Conservation (phyloP, 2,113 vertebrate species). For the Corvus cornix region DNA sequence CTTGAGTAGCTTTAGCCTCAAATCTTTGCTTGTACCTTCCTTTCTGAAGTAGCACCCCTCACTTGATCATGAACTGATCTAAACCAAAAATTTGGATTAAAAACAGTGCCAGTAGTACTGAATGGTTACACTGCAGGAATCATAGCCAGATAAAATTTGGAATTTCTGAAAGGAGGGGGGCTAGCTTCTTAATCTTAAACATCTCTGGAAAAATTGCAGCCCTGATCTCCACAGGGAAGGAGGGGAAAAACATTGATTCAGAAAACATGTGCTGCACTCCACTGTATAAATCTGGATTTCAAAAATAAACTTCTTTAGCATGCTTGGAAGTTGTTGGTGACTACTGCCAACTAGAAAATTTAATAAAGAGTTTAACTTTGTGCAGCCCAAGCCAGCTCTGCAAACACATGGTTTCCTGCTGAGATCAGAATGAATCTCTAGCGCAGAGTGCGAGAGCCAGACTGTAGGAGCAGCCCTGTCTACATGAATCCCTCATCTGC, state of each 20-base stretch:
- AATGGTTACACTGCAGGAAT: constrained; percentile 30
- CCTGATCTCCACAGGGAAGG: constrained; percentile 28
- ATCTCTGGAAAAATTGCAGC: constrained; percentile 39
- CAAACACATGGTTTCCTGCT: constrained; percentile 57
- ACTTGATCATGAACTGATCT: background rate
- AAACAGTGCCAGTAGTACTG: background rate
- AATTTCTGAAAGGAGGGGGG: background rate
- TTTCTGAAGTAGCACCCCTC: background rate
- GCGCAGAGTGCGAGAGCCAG: constrained; percentile 17
- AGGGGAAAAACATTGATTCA: constrained; percentile 34
- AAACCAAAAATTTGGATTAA: background rate
- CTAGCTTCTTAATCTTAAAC: constrained; percentile 10
- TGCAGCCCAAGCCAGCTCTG: constrained; percentile 36
- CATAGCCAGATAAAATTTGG: constrained; percentile 25
- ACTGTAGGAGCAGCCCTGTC: constrained; percentile 7
- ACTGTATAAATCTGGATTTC: constrained; percentile 57
- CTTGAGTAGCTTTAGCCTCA: background rate
- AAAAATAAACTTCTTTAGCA: constrained; percentile 56
- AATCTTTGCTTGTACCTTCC: background rate
- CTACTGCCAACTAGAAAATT: constrained; percentile 52
- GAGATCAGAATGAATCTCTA: constrained; percentile 45
- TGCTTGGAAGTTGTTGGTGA: constrained; percentile 42
- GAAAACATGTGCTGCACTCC: constrained; percentile 51
- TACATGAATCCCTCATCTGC: constrained; percentile 21
- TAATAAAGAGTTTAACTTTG: constrained; percentile 55